Percentiles rank a stretch among this genome's conserved stretches.
These are phyloP conservation scores for Rhingia campestris DNA, from an alignment of 2,888 invertebrate species.

Conservation along the genomic window DNA sequence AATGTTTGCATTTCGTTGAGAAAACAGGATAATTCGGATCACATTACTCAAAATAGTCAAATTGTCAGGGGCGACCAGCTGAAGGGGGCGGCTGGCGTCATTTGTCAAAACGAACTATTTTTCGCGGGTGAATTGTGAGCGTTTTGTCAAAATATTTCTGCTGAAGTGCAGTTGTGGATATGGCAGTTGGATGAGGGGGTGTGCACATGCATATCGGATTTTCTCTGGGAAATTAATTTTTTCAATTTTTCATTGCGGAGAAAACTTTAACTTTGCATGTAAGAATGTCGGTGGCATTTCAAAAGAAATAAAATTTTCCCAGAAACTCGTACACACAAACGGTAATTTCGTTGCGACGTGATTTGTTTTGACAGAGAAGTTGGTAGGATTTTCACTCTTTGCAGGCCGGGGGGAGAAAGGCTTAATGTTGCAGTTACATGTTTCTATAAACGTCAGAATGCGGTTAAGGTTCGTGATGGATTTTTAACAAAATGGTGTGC, in stretches of 20 bases:
- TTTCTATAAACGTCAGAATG: neutral
- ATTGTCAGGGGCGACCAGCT: neutral
- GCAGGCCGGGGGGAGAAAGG: neutral
- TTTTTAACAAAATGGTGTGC: neutral
- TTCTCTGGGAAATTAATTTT: slow-evolving; percentile 21
- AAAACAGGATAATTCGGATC: slow-evolving; percentile 45
- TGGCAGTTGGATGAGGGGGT: neutral
- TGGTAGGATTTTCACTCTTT: neutral
- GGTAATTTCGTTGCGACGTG: slow-evolving; percentile 22
- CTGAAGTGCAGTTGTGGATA: slow-evolving; percentile 5
- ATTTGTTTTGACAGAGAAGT: slow-evolving; percentile 26
- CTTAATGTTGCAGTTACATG: slow-evolving; percentile 7
- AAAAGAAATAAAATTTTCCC: slow-evolving; percentile 18
- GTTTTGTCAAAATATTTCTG: slow-evolving; percentile 65
- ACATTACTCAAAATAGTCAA: slow-evolving; percentile 65
- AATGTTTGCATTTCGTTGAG: slow-evolving; percentile 53
- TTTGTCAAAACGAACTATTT: slow-evolving; percentile 60
- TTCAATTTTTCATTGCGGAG: neutral
- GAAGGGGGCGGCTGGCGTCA: slow-evolving; percentile 11
- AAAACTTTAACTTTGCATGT: slow-evolving; percentile 47
- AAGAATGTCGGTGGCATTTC: slow-evolving; percentile 39
- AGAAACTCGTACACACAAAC: neutral
- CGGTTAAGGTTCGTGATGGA: neutral
- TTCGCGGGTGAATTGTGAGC: slow-evolving; percentile 44
- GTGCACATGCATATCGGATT: neutral